A percentile compares a stretch with the other conserved stretches of the same genome.
Evolutionary conservation across 2,113 vertebrate species (phyloP).

Genomic region (Burhinus bistriatus): DNA sequence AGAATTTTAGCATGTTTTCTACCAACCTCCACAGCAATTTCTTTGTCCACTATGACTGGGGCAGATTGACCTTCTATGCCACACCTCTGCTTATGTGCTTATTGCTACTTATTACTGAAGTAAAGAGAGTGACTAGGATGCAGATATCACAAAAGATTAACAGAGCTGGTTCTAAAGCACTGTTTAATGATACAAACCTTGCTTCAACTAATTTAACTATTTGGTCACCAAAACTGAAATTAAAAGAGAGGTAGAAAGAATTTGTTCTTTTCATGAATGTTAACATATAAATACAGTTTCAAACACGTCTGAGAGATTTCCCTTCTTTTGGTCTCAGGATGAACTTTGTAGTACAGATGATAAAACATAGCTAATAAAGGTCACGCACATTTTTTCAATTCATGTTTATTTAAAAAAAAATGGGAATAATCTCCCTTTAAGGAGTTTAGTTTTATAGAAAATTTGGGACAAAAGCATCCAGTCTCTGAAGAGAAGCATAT

Average conservation of each 20-base stretch:
- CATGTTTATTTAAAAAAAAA: neutral
- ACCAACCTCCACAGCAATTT: neutral
- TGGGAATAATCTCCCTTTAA: neutral
- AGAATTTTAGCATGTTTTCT: neutral
- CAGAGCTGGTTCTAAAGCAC: neutral
- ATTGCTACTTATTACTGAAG: neutral
- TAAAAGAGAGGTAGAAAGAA: neutral
- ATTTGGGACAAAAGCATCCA: neutral
- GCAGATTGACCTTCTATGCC: neutral
- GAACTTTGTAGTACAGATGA: neutral
- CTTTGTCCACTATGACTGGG: neutral
- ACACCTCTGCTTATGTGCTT: neutral
- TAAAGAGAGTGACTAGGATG: neutral
- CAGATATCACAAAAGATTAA: neutral
- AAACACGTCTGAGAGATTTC: neutral
- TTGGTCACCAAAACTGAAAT: neutral
- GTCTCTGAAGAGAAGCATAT: neutral
- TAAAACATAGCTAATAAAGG: neutral
- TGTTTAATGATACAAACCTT: neutral
- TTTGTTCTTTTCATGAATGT: neutral
- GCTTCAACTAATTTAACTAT: neutral
- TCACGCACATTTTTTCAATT: neutral
- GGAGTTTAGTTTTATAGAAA: neutral
- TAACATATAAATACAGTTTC: neutral
- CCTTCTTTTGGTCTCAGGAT: neutral